phyloP scores from a whole-genome alignment of 1,140 invertebrate genomes.

The Gerris buenoi region DNA sequence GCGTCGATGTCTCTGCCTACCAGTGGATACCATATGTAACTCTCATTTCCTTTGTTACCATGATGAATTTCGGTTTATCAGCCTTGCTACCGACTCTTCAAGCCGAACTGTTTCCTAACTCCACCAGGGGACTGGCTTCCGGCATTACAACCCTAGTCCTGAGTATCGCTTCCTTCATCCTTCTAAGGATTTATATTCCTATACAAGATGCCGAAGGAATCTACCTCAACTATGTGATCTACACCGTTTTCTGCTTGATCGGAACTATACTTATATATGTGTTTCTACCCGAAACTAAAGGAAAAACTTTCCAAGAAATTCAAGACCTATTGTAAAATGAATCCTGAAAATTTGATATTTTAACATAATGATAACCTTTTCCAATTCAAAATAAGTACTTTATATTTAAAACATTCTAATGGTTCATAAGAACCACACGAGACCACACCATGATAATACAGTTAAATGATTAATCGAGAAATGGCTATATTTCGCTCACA shows the following conservation, averaged over 20 bases:
- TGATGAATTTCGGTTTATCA: conserved; percentile 13
- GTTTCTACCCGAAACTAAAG: conserved; percentile 55
- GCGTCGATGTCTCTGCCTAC: conserved; percentile 22
- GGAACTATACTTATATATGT: conserved; percentile 36
- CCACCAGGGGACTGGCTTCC: conserved; percentile 15
- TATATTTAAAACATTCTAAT: no score
- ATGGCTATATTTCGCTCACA: no score
- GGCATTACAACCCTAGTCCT: conserved; percentile 16
- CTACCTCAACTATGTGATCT: conserved; percentile 11
- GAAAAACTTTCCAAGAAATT: neutral
- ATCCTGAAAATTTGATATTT: no score
- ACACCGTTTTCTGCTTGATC: conserved; percentile 1
- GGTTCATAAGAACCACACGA: no score
- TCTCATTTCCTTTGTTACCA: conserved; percentile 6
- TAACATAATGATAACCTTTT: no score
- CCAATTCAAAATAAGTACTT: neutral
- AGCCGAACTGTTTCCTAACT: conserved; percentile 20
- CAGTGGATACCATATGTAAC: conserved; percentile 8
- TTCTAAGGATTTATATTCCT: conserved; percentile 17
- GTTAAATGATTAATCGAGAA: no score
- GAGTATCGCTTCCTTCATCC: conserved; percentile 15
- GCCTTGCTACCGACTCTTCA: conserved; percentile 12
- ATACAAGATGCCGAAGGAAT: conserved; percentile 13
- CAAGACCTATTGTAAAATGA: conserved; percentile 6
- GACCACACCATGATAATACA: no score